A percentile compares a stretch with the other conserved stretches of the same genome.
Evolutionary conservation across 1,140 invertebrate species (phyloP).

Genomic region (Drosophila azteca): DNA sequence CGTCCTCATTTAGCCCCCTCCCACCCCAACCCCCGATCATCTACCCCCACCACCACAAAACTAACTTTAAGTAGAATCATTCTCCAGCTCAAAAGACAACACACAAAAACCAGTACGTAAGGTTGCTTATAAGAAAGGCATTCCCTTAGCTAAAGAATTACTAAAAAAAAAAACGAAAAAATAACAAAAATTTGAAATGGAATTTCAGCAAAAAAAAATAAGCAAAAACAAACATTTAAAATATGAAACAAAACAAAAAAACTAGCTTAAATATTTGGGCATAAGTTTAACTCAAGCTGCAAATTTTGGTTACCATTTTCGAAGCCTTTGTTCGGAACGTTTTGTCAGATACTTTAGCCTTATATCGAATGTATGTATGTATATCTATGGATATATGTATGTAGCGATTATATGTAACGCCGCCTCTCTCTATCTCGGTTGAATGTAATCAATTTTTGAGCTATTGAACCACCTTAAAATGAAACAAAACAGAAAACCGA

Average conservation of each 20-base stretch:
- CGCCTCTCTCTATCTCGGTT: conserved; percentile 52
- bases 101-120: conserved; percentile 39
- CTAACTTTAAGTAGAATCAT: conserved; percentile 75
- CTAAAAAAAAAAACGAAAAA: conserved; percentile 13
- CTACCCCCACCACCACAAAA: conserved; percentile 10
- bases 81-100: conserved; percentile 62
- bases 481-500: conserved; percentile 51
- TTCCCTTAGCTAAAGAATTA: conserved; percentile 55
- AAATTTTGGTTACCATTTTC: conserved; percentile 54
- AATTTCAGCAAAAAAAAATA: conserved; percentile 63
- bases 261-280: conserved; percentile 69
- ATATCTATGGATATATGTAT: conserved; percentile 39
- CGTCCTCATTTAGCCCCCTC: no score
- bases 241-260: conserved; percentile 23
- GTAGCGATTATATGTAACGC: conserved; percentile 18
- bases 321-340: conserved; percentile 47
- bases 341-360: conserved; percentile 60
- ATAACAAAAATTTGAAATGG: conserved; percentile 60
- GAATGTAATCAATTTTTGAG: conserved; percentile 69
- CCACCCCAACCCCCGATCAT: background rate
- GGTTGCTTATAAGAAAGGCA: conserved; percentile 50
- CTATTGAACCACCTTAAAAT: conserved; percentile 80
- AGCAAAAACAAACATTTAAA: background rate
- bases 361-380: conserved; percentile 56
- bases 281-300: conserved; percentile 58